Percentiles rank a stretch among this genome's conserved stretches.
phyloP scores from a whole-genome alignment of 1,140 invertebrate species.

The Plectus sambesii region DNA sequence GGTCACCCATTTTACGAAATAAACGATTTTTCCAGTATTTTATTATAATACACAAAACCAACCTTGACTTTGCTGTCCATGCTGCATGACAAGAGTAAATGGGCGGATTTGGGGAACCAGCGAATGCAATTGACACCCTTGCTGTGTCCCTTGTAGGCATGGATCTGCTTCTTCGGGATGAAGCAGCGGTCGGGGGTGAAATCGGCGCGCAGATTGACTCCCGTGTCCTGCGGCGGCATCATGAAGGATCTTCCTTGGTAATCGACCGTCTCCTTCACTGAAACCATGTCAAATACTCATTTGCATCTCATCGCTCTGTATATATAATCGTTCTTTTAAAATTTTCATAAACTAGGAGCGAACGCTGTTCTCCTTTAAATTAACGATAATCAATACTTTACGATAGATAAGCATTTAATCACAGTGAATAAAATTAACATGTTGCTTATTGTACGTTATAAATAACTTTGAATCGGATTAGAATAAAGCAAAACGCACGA shows the following conservation, averaged over 20 bases:
- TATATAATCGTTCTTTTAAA: too few relatives aligned
- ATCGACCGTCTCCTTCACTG: conserved; percentile 83
- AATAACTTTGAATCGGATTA: too few relatives aligned
- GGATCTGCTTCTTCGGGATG: conserved; percentile 86
- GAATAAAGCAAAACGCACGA: too few relatives aligned
- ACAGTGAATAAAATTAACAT: conserved; percentile 17
- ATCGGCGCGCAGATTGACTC: conserved; percentile 82
- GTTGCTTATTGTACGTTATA: not conserved
- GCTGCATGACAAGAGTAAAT: conserved; percentile 81
- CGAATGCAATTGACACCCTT: conserved; percentile 90
- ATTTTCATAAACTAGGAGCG: too few relatives aligned
- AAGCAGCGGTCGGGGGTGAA: conserved; percentile 87
- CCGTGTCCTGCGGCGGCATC: conserved; percentile 83
- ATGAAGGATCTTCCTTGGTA: conserved; percentile 93
- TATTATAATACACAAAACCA: conserved; percentile 47
- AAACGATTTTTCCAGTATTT: too few relatives aligned
- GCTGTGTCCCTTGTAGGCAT: conserved; percentile 90
- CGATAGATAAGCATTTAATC: too few relatives aligned
- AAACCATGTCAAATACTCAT: conserved; percentile 41
- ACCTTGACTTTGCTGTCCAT: conserved; percentile 95
- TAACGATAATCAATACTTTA: too few relatives aligned
- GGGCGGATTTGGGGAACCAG: conserved; percentile 87
- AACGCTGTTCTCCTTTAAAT: too few relatives aligned
- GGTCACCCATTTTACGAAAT: too few relatives aligned
- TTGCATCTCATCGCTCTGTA: too few relatives aligned